Evolutionary conservation across 1,140 invertebrate species (phyloP).

Genomic region (Magallana gigas): DNA sequence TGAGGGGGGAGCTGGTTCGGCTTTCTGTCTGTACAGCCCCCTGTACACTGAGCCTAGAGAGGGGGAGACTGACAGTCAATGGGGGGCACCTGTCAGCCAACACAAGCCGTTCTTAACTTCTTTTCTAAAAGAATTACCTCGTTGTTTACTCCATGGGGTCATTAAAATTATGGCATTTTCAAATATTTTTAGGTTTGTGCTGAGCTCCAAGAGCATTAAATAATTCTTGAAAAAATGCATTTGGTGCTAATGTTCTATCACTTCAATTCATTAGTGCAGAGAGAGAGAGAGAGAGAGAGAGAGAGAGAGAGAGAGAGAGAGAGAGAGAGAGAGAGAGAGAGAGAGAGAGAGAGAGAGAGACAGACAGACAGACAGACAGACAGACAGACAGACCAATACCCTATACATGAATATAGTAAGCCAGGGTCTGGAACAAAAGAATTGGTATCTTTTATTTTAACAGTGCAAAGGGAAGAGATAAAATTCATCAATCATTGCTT

Average conservation of each 20-base stretch:
- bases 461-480: too few relatives aligned
- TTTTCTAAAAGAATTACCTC: neutral
- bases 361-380: neutral
- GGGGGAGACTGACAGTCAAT: neutral
- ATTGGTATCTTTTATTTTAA: too few relatives aligned
- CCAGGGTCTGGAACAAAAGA: too few relatives aligned
- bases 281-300: conserved; percentile 14
- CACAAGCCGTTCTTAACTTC: neutral
- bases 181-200: too few relatives aligned
- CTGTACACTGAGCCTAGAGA: neutral
- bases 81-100: neutral
- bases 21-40: neutral
- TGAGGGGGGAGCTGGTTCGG: neutral
- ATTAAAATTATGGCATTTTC: too few relatives aligned
- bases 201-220: too few relatives aligned
- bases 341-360: conserved; percentile 14
- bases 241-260: neutral
- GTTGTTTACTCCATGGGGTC: too few relatives aligned
- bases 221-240: too few relatives aligned
- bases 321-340: conserved; percentile 14
- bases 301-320: conserved; percentile 8
- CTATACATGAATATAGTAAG: too few relatives aligned
- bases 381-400: too few relatives aligned
- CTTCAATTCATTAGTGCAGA: neutral
- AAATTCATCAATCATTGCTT: too few relatives aligned